Percentiles rank a stretch among this genome's conserved stretches.
These are phyloP conservation scores for Mythimna vitellina DNA, from an alignment of 2,888 invertebrate species.

Conservation along the genomic window DNA sequence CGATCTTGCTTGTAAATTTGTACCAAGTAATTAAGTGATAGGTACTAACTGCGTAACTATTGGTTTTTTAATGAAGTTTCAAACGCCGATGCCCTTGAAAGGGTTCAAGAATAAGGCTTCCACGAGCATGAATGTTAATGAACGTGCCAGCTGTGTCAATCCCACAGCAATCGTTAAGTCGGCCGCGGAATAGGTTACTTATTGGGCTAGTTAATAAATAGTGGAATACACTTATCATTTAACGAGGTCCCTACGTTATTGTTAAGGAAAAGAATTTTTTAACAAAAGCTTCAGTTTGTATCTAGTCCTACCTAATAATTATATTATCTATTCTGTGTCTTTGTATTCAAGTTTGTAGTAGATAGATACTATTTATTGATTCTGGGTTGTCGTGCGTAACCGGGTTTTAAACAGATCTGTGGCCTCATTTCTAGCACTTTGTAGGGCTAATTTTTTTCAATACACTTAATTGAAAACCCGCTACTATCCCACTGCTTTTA, in stretches of 20 bases:
- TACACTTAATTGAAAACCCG: too few relatives aligned
- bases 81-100: slow-evolving; percentile 4
- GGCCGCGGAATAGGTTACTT: slow-evolving; percentile 19
- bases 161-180: slow-evolving; percentile 48
- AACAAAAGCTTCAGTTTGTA: neutral
- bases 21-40: neutral
- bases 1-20: too few relatives aligned
- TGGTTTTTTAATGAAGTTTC: neutral
- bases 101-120: slow-evolving; percentile 42
- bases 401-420: too few relatives aligned
- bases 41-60: neutral
- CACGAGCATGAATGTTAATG: slow-evolving; percentile 15
- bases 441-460: too few relatives aligned
- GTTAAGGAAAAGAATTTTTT: neutral
- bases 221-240: slow-evolving; percentile 9
- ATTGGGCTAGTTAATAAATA: neutral
- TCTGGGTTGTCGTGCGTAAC: too few relatives aligned
- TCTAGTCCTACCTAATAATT: too few relatives aligned
- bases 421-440: too few relatives aligned
- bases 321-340: too few relatives aligned
- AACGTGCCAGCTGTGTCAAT: slow-evolving; percentile 23
- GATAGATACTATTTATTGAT: too few relatives aligned
- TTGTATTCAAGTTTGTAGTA: too few relatives aligned
- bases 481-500: too few relatives aligned
- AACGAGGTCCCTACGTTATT: neutral